Base-by-base conservation (phyloP, 2,888 invertebrate genomes). In the Tridacna gigas region DNA sequence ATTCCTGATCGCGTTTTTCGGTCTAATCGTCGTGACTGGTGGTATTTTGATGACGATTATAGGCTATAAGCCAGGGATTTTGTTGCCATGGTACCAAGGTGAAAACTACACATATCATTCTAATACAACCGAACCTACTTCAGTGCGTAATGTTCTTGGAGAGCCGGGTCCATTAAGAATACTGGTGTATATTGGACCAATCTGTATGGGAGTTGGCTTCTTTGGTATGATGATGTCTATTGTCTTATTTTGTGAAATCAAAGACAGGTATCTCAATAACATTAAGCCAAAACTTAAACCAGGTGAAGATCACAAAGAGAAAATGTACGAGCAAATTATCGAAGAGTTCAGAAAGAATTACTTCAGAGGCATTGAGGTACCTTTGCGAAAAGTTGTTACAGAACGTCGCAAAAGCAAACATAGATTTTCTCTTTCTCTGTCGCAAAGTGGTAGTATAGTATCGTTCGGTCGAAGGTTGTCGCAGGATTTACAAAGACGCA, bases 181-280 rank as follows among this genome's bases (percentile, higher is more conserved):
- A 18, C 96, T 99, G 77, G 97, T 98, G 0, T 99, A 99, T 94
- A 97, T 98, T n/a, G 99, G 99, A 0, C 99, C 99, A 1, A 97
- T 99, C 88, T 97, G 99, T 77, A 99, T 99, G 99, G 99, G 99
- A 48, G 97, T 98, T 84, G 99, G 99, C 95, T 98, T 98, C 97
- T 99, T 99, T 94, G 98, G 98, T 90, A 97, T 99, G 63, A 99
- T 99, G 28, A 98, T 99, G 48, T 98, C 99, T 0, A 99, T 99
- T 94, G 99, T 99, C 77, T 98, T 99, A 97, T 99, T 99, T n/a
- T 98, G 99, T 94, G 99, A 99, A 94, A 98, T 98, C 0, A 96
- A 99, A 4, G 99, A 99, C 95, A 98, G 98, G 85, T 95, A 99
- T 0, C 98, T 98, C 1, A 97, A 97, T 95, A 97, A 97, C 94